Percentiles rank a stretch among this genome's conserved stretches.
Conservation (phyloP, 2,888 invertebrate species). For the Octodonta nipae region DNA sequence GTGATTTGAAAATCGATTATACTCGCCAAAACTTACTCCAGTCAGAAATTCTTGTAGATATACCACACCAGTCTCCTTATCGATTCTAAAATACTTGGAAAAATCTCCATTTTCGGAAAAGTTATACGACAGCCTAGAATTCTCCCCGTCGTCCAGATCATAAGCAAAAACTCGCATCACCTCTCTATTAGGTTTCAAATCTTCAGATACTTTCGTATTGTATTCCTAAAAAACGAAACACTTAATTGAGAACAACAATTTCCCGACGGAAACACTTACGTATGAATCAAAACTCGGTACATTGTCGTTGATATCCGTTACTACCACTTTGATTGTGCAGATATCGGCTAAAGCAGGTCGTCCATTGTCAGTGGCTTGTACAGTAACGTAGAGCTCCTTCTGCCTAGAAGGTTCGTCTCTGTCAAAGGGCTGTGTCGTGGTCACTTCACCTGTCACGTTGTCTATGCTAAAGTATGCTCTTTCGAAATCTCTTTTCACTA, state of each 20-base stretch:
- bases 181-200: slow-evolving; percentile 54
- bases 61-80: slow-evolving; percentile 72
- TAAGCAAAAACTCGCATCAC: slow-evolving; percentile 86
- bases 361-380: slow-evolving; percentile 87
- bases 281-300: slow-evolving; percentile 66
- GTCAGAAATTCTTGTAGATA: slow-evolving; percentile 24
- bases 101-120: slow-evolving; percentile 37
- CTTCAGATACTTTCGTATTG: slow-evolving; percentile 70
- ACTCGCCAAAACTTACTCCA: slow-evolving; percentile 21
- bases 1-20: too few species aligned
- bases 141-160: slow-evolving; percentile 82
- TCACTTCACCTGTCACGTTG: slow-evolving; percentile 59
- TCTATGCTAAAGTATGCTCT: slow-evolving; percentile 69
- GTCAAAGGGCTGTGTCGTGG: slow-evolving; percentile 66
- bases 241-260: background rate
- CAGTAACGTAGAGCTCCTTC: slow-evolving; percentile 73
- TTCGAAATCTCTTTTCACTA: slow-evolving; percentile 62
- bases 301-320: slow-evolving; percentile 90
- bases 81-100: slow-evolving; percentile 65
- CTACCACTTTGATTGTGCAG: slow-evolving; percentile 82
- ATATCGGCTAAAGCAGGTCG: slow-evolving; percentile 79
- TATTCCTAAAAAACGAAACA: slow-evolving; percentile 39
- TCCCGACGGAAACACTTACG: too few species aligned
- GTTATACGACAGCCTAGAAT: slow-evolving; percentile 69
- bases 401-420: slow-evolving; percentile 78